These are phyloP conservation scores for Volucella zonaria DNA, from an alignment of 2,888 invertebrate genomes.

Conservation along the genomic window DNA sequence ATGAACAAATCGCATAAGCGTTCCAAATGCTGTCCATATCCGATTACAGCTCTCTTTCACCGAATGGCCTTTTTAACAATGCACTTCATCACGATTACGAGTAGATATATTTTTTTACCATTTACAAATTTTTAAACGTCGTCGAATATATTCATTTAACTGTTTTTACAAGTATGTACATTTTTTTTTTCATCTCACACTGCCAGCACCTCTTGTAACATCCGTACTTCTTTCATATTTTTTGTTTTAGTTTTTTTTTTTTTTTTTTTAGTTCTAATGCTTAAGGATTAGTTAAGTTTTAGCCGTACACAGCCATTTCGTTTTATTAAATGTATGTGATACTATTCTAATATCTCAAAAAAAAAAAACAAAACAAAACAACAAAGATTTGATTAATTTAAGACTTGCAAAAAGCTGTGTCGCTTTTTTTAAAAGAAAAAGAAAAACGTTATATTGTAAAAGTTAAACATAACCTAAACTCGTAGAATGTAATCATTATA, in stretches of 20 bases:
- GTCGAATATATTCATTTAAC: too few species aligned
- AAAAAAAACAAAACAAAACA: conserved; percentile 30
- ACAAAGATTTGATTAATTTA: conserved; percentile 43
- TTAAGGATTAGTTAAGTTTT: conserved; percentile 48
- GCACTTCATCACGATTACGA: too few species aligned
- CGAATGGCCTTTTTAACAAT: too few species aligned
- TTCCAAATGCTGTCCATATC: too few species aligned
- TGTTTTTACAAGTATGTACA: too few species aligned
- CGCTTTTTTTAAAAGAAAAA: neutral
- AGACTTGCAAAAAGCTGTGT: conserved; percentile 27
- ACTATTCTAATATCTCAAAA: conserved; percentile 66
- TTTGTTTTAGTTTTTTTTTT: conserved; percentile 20
- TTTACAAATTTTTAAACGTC: too few species aligned
- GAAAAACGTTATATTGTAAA: conserved; percentile 16
- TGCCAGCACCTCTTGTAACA: too few species aligned
- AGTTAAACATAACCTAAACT: conserved; percentile 1
- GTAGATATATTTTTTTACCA: too few species aligned
- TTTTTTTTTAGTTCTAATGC: conserved; percentile 22
- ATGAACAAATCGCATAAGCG: too few species aligned
- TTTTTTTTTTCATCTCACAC: too few species aligned
- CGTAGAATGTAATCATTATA: too few species aligned
- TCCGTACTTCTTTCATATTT: neutral
- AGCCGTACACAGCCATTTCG: conserved; percentile 70
- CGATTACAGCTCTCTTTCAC: too few species aligned
- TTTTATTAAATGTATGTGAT: conserved; percentile 73